Base-by-base conservation (phyloP, 2,113 vertebrate genomes). In the Cebidichthys violaceus region DNA sequence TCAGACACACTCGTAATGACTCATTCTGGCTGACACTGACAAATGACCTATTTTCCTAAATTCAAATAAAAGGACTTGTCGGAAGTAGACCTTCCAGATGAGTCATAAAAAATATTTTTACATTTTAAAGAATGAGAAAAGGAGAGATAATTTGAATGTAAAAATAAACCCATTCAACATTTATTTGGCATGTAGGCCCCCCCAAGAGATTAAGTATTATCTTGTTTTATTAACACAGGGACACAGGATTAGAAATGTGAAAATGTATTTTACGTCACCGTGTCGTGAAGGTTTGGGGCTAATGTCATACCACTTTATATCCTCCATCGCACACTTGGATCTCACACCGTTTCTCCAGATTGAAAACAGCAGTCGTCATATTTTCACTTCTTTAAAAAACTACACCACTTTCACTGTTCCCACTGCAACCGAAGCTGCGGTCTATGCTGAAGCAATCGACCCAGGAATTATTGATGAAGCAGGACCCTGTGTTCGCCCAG, bases 381-480 rank as follows among this genome's bases (percentile, higher is more conserved):
- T 57, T 70, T 73, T 76, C 20, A 11, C 27, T 4, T 64, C 62
- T 70, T 43, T 74, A 71, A 83, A 45, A 86, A 83, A 85, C 47
- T 76, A 82, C 2, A 54, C 7, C 15, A 4, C 33, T 18, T 37
- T 17, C 27, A 4, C 29, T 6, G 15, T 54, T 80, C 50, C 69
- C 72, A n/a, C 73, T 64, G 37, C 62, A 69, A 77, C 55, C 14
- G 8, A 22, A 22, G 59, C n/a, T 29, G 31, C 43, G 2, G 22
- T 61, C 72, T 71, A 70, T 20, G 57, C 61, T 78, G 64, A 62
- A 68, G 70, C 17, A 41, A 77, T 85, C 85, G 87, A 90, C 89
- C 85, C 64, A 15, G 91, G 87, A 92, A 94, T 93, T 90, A 94
- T 93, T 88, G 87, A 94, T 87, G 86, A 82, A 54, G 83, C 71